A percentile compares a stretch with the other conserved stretches of the same genome.
phyloP scores from a whole-genome alignment of 2,113 vertebrate species.

The Cebidichthys violaceus region DNA sequence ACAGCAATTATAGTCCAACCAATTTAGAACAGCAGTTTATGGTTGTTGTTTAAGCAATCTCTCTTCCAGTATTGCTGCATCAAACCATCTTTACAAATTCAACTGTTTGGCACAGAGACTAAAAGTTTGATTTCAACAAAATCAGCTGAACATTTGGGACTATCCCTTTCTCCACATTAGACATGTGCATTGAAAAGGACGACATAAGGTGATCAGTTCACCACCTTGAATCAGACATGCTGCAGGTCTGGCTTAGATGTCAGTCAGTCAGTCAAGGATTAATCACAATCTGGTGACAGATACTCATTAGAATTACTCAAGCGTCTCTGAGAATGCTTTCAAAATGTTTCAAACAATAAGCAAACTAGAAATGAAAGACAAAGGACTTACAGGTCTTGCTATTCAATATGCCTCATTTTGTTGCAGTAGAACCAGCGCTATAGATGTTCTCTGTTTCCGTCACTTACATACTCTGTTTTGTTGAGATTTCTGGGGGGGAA shows the following conservation, averaged over 20 bases:
- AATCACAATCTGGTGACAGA: slow-evolving; percentile 81
- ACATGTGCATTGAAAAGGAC: background rate
- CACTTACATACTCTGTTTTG: background rate
- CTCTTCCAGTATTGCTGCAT: background rate
- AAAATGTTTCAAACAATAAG: background rate
- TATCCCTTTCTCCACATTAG: background rate
- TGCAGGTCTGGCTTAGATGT: slow-evolving; percentile 85
- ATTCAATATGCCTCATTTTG: background rate
- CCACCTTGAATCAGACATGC: slow-evolving; percentile 75
- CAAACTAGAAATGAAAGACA: background rate
- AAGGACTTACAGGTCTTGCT: background rate
- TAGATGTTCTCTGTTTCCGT: background rate
- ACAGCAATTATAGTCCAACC: background rate
- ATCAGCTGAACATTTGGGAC: background rate
- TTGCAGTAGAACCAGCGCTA: background rate
- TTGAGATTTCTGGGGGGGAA: background rate
- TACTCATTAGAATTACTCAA: background rate
- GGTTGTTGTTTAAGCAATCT: background rate
- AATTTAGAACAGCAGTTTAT: background rate
- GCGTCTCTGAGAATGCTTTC: background rate
- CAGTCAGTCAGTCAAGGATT: slow-evolving; percentile 83
- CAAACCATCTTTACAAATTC: background rate
- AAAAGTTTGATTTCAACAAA: background rate
- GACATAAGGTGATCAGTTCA: background rate
- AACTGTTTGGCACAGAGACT: background rate